Evolutionary conservation across 2,113 vertebrate species (phyloP).

Genomic region (Cryptotis parvus): DNA sequence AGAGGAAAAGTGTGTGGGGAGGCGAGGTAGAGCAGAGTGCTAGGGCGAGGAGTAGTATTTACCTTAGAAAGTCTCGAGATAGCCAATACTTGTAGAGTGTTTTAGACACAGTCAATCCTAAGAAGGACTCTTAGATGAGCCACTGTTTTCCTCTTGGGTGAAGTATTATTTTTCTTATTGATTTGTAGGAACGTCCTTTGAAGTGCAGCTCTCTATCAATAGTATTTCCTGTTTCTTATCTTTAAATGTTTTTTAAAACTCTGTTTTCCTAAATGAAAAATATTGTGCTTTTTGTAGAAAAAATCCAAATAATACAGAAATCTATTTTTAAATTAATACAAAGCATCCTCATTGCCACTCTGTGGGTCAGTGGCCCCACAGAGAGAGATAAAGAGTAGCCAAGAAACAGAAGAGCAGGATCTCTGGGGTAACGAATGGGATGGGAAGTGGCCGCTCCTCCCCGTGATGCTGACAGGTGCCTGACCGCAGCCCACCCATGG

Average conservation of each 20-base stretch:
- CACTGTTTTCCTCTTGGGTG: background rate
- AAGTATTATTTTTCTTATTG: background rate
- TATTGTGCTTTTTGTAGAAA: background rate
- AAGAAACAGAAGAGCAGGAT: background rate
- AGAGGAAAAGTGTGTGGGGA: background rate
- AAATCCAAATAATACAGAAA: background rate
- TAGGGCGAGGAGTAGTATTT: background rate
- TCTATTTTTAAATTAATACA: background rate
- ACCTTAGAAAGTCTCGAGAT: background rate
- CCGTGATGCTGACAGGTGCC: too few relatives aligned
- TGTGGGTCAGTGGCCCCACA: background rate
- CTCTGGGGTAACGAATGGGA: too few relatives aligned
- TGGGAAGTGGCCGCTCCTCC: background rate
- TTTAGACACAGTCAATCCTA: background rate
- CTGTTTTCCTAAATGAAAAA: constrained; percentile 28
- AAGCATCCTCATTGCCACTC: background rate
- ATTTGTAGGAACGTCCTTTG: background rate
- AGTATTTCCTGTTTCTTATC: background rate
- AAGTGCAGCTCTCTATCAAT: background rate
- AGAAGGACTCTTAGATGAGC: background rate
- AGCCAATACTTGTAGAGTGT: background rate
- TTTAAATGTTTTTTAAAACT: background rate
- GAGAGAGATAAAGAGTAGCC: background rate
- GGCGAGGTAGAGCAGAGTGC: background rate
- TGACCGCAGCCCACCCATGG: background rate